A percentile compares a stretch with the other conserved stretches of the same genome.
Conservation (phyloP, 2,113 vertebrate species). For the Elaphurus davidianus region DNA sequence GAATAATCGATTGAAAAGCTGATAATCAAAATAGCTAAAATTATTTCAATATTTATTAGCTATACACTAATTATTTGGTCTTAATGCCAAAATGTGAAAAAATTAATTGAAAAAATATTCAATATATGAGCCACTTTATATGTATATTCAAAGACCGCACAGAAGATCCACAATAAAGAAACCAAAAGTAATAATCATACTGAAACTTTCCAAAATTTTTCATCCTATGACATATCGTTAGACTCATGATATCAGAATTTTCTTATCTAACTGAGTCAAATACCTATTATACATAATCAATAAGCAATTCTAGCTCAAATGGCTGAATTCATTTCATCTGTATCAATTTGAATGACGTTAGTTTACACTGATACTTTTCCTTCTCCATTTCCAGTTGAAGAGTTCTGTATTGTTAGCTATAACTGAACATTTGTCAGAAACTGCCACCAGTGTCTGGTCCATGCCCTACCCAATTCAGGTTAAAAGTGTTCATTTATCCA, state of each 20-base stretch:
- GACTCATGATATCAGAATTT: neutral
- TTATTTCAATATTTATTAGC: neutral
- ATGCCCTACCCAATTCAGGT: neutral
- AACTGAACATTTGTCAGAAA: neutral
- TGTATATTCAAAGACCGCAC: neutral
- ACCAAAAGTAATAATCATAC: neutral
- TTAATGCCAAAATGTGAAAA: neutral
- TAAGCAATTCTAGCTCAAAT: neutral
- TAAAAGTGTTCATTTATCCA: neutral
- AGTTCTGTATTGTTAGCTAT: neutral
- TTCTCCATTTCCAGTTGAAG: neutral
- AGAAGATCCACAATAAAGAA: neutral
- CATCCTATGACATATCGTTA: neutral
- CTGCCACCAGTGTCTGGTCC: neutral
- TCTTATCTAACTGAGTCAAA: neutral
- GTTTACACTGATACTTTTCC: neutral
- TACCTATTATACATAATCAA: neutral
- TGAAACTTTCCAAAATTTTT: neutral
- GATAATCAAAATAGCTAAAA: neutral
- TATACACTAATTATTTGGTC: neutral
- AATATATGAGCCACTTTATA: neutral
- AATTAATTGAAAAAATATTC: neutral
- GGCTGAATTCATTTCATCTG: neutral
- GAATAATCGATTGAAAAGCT: neutral
- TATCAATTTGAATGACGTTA: neutral